Evolutionary conservation across 2,113 vertebrate genomes (phyloP).

Genomic region (Lophura nycthemera): DNA sequence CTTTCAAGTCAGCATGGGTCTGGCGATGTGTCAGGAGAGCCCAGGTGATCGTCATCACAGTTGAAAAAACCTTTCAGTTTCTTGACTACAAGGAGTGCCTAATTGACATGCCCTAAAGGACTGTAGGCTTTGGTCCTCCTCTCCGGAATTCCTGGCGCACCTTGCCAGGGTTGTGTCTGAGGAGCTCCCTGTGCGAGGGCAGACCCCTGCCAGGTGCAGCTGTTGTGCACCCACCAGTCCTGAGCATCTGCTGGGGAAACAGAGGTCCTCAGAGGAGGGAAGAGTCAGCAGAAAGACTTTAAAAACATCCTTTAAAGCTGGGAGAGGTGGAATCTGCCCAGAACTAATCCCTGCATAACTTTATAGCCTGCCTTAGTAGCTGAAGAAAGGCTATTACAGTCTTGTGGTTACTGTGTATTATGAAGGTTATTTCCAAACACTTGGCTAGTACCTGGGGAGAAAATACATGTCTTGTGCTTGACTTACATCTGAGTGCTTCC

Average conservation of each 20-base stretch:
- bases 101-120: not conserved
- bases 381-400: conserved; percentile 15
- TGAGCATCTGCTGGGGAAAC: not conserved
- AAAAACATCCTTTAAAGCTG: not conserved
- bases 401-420: not conserved
- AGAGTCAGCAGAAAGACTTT: not conserved
- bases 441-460: conserved; percentile 11
- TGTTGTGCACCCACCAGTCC: accelerated
- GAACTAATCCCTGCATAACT: conserved; percentile 7
- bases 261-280: not conserved
- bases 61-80: not conserved
- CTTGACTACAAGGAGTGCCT: not conserved
- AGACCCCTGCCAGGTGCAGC: not conserved
- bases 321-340: not conserved
- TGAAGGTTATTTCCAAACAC: conserved; percentile 43
- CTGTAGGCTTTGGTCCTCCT: not conserved
- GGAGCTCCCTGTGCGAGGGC: not conserved
- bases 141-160: not conserved
- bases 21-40: not conserved
- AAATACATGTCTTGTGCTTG: conserved; percentile 45
- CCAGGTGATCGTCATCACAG: not conserved
- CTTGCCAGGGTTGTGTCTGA: accelerated
- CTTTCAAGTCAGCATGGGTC: accelerated
- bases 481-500: not conserved
- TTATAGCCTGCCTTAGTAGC: not conserved